A percentile compares a stretch with the other conserved stretches of the same genome.
Evolutionary conservation across 1,140 invertebrate species (phyloP).

Genomic region (Psix sp.): DNA sequence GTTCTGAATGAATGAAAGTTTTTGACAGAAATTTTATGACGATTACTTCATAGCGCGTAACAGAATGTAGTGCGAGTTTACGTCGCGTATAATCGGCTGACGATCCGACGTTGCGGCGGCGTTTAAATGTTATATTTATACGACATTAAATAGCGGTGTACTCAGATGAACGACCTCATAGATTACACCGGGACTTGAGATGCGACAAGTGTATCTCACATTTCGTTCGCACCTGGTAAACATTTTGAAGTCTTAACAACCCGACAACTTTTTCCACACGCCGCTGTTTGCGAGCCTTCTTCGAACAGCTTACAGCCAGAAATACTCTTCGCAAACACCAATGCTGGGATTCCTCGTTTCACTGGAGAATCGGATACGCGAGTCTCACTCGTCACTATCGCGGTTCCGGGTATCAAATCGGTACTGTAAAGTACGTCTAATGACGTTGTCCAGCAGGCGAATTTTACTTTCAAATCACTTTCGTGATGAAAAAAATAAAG

Average conservation of each 20-base stretch:
- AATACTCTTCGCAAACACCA: constrained; percentile 50
- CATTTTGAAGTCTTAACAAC: constrained; percentile 54
- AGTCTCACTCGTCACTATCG: constrained; percentile 2
- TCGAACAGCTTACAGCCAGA: constrained; percentile 50
- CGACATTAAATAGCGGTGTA: constrained; percentile 43
- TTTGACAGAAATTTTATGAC: too few relatives aligned
- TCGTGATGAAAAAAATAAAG: too few relatives aligned
- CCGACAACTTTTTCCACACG: constrained; percentile 42
- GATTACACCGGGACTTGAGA: constrained; percentile 41
- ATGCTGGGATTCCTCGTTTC: constrained; percentile 15
- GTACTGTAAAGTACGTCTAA: too few relatives aligned
- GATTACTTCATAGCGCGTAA: background rate
- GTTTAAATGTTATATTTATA: constrained; percentile 55
- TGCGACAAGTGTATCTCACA: constrained; percentile 30
- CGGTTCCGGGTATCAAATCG: too few relatives aligned
- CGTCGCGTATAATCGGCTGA: constrained; percentile 24
- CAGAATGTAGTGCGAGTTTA: background rate
- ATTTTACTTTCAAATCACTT: too few relatives aligned
- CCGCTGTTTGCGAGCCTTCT: constrained; percentile 47
- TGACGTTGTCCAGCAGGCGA: too few relatives aligned
- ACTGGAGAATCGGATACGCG: constrained; percentile 18
- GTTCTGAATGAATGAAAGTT: too few relatives aligned
- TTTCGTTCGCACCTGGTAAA: constrained; percentile 55
- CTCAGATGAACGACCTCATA: constrained; percentile 56
- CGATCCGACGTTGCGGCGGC: constrained; percentile 19